Evolutionary conservation across 1,140 invertebrate genomes (phyloP).

Genomic region (Magallana ariakensis): DNA sequence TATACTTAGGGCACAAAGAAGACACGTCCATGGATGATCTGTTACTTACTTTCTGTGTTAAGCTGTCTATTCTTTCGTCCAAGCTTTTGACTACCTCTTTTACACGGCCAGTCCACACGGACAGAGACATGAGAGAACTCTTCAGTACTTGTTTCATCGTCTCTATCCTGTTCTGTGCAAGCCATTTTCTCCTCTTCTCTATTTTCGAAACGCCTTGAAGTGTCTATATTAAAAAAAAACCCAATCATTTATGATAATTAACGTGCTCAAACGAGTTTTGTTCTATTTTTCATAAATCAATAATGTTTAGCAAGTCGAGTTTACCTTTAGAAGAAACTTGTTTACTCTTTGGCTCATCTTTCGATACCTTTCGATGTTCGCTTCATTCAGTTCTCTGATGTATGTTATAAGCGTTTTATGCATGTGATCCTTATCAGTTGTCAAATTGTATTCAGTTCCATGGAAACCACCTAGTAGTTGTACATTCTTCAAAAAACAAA

Average conservation of each 20-base stretch:
- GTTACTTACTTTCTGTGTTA: background rate
- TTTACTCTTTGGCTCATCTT: background rate
- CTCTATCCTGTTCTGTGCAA: background rate
- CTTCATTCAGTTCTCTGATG: background rate
- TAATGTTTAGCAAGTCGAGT: too few species aligned
- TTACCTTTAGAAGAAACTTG: slow-evolving; percentile 4
- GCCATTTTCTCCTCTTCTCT: background rate
- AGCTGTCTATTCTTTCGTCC: background rate
- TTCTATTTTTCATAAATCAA: too few species aligned
- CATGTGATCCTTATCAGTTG: background rate
- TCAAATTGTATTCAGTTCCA: background rate
- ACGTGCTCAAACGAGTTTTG: too few species aligned
- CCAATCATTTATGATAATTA: too few species aligned
- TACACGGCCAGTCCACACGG: background rate
- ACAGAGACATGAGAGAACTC: background rate
- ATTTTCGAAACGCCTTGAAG: background rate
- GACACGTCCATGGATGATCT: background rate
- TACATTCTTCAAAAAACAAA: slow-evolving; percentile 6
- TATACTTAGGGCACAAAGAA: too few species aligned
- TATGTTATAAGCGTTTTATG: background rate
- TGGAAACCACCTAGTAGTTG: background rate
- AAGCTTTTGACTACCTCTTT: background rate
- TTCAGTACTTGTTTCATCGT: slow-evolving; percentile 8
- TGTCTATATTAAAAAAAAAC: background rate
- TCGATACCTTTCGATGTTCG: background rate